Base-by-base conservation (phyloP, 2,113 vertebrate species). In the Solea senegalensis region DNA sequence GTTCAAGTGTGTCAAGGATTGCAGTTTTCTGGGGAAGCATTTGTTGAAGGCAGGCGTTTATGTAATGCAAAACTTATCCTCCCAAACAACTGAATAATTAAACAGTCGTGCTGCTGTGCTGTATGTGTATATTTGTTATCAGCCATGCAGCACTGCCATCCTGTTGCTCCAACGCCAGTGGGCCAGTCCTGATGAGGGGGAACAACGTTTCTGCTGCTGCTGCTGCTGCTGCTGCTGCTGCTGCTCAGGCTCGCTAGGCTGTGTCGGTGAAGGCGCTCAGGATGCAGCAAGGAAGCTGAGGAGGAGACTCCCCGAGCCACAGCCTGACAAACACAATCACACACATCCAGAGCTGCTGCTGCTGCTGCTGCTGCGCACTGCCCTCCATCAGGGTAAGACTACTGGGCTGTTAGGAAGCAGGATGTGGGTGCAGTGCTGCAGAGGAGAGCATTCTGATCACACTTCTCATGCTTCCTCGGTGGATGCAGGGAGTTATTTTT, bases 241-340 rank as follows among this genome's bases (percentile, higher is more conserved):
- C 66, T 72, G 76, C 66, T 80, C 75, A 15, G 78, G 76, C 65
- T 76, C 67, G 68, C 72, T 74, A 34, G 44, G 55, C 76, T 82
- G 63, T 71, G 73, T 55, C 70, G 73, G 72, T 71, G 81, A 72
- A 69, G 60, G 68, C 54, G 72, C 66, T 81, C 79, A 88, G 80
- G 79, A 90, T 92, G 88, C 89, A 82, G 84, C 87, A 72, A 79
- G 77, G 81, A 74, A 88, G 79, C 88, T 85, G 85, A 91, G 86
- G 82, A 89, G 69, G 85, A 88, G 79, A 82, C 76, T 76, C 75
- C 75, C 75, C 34, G 74, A 82, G 63, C 68, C 56, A 74, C 61
- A 84, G 78, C 66, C 83, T 65, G 67, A 79, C 69, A 64, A 70
- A 66, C 64, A 68, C 72, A 80, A 65, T 61, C 72, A 66, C 61